Conservation (phyloP, 2,113 vertebrate genomes). For the Cololabis saira region DNA sequence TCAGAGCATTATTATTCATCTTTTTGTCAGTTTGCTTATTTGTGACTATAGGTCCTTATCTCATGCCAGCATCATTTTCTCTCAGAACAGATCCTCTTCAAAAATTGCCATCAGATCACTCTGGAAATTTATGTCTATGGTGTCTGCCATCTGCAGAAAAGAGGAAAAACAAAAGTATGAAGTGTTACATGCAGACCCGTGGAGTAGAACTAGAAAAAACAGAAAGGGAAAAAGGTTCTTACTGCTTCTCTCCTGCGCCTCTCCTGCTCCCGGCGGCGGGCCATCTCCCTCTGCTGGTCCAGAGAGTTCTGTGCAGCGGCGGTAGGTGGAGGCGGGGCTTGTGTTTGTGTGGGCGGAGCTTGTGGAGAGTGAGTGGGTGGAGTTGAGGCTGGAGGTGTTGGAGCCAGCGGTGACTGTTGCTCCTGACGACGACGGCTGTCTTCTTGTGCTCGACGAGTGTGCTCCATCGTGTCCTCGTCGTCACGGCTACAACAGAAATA, state of each 20-base stretch:
- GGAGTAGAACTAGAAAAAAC: neutral
- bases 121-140: constrained; percentile 97
- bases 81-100: constrained; percentile 93
- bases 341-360: constrained; percentile 71
- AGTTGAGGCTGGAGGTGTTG: constrained; percentile 74
- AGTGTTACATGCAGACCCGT: neutral
- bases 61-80: constrained; percentile 50
- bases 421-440: constrained; percentile 76
- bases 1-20: constrained; percentile 43
- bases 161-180: neutral
- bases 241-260: constrained; percentile 91
- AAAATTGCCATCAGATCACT: constrained; percentile 95
- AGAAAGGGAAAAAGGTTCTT: neutral
- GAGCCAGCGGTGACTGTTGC: constrained; percentile 74
- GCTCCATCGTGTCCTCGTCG: constrained; percentile 84
- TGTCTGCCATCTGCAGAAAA: constrained; percentile 87
- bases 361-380: constrained; percentile 82
- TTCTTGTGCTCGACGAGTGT: constrained; percentile 55
- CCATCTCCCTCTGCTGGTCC: constrained; percentile 91
- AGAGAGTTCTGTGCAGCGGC: constrained; percentile 81
- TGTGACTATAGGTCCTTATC: constrained; percentile 50
- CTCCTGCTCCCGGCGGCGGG: constrained; percentile 90
- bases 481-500: constrained; percentile 80
- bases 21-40: constrained; percentile 27
- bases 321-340: constrained; percentile 54